A percentile compares a stretch with the other conserved stretches of the same genome.
These are phyloP conservation scores for Cyclopterus lumpus DNA, from an alignment of 2,797 vertebrate species.

Conservation along the genomic window DNA sequence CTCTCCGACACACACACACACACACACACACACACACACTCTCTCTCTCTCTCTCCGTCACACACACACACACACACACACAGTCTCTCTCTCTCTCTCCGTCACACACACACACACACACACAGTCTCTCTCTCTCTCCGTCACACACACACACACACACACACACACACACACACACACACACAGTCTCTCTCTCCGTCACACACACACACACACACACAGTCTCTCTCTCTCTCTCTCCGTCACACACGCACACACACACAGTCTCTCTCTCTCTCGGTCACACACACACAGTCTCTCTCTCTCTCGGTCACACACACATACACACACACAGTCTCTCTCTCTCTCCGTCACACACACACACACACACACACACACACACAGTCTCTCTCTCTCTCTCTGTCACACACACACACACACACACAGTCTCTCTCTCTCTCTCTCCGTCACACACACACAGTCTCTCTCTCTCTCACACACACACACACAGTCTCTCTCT, in stretches of 20 bases:
- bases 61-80: slow-evolving; percentile 17
- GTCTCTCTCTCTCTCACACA: not conserved
- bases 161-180: slow-evolving; percentile 24
- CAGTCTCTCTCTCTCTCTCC: too few relatives aligned
- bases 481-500: slow-evolving; percentile 44
- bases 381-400: not conserved
- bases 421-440: not conserved
- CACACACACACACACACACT: slow-evolving; percentile 29
- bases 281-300: slow-evolving; percentile 26
- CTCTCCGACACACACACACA: slow-evolving; percentile 2
- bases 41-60: too few relatives aligned
- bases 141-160: slow-evolving; percentile 14
- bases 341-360: slow-evolving; percentile 5
- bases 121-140: not conserved
- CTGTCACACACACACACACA: slow-evolving; percentile 42
- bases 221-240: too few relatives aligned
- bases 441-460: too few relatives aligned
- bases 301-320: too few relatives aligned
- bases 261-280: not conserved
- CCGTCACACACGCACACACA: slow-evolving; percentile 8
- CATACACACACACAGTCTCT: slow-evolving; percentile 1
- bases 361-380: slow-evolving; percentile 27
- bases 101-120: slow-evolving; percentile 25
- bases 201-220: slow-evolving; percentile 26
- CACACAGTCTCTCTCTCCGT: not conserved